Evolutionary conservation across 1,140 invertebrate species (phyloP).

Genomic region (Scylla paramamosain): DNA sequence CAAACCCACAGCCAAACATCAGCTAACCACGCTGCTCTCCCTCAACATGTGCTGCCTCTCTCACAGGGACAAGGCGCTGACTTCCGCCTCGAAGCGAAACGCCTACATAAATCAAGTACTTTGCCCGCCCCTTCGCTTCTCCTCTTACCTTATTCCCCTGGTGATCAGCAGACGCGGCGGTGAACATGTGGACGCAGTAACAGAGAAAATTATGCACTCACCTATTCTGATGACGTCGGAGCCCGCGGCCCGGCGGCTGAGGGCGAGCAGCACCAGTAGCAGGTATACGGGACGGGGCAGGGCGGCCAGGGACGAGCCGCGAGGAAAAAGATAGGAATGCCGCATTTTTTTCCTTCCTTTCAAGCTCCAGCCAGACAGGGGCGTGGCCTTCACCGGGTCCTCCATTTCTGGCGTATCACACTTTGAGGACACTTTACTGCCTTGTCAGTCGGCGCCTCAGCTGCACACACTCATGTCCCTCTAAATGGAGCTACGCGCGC

Average conservation of each 20-base stretch:
- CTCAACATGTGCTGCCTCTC: too few species aligned
- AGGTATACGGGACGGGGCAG: not conserved
- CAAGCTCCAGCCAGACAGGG: not conserved
- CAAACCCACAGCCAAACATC: too few species aligned
- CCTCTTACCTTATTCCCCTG: not conserved
- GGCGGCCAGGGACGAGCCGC: not conserved
- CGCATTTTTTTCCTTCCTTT: not conserved
- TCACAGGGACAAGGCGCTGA: not conserved
- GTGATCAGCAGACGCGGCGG: not conserved
- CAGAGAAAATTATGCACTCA: not conserved
- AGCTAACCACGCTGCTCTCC: too few species aligned
- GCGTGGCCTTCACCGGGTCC: not conserved
- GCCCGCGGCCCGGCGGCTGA: not conserved
- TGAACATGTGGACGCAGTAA: not conserved
- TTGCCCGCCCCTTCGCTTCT: not conserved
- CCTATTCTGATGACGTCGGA: constrained; percentile 1
- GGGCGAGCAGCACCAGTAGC: not conserved
- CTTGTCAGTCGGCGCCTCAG: not conserved
- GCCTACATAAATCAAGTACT: not conserved
- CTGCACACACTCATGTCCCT: not conserved
- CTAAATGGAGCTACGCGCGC: too few species aligned
- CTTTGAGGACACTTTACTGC: not conserved
- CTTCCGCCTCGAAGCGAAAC: not conserved
- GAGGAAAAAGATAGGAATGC: not conserved
- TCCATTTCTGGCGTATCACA: not conserved